These are phyloP conservation scores for Silurus asotus DNA, from an alignment of 2,113 vertebrate species.

Conservation along the genomic window DNA sequence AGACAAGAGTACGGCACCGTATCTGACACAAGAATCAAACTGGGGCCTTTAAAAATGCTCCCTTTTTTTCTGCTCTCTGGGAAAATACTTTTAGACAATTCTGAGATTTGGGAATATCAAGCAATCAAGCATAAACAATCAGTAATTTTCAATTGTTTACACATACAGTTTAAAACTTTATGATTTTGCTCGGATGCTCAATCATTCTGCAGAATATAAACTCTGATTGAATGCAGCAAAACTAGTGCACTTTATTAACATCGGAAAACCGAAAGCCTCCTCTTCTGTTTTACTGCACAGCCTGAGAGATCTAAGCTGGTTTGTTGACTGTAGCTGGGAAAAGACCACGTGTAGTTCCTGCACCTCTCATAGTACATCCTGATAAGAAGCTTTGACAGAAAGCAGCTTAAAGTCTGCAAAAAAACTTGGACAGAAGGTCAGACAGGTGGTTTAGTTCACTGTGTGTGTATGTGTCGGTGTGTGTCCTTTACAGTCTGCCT, in stretches of 20 bases:
- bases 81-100: neutral
- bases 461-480: neutral
- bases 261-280: neutral
- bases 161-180: neutral
- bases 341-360: neutral
- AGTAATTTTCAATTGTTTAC: neutral
- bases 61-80: neutral
- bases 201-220: neutral
- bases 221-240: neutral
- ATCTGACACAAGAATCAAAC: neutral
- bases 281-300: neutral
- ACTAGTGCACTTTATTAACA: neutral
- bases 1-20: neutral
- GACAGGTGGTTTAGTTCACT: no score
- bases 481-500: neutral
- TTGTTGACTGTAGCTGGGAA: neutral
- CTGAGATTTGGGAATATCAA: neutral
- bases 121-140: neutral
- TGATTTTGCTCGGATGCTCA: neutral
- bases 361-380: neutral
- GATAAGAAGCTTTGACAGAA: conserved; percentile 35
- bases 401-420: conserved; percentile 30
- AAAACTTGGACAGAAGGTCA: neutral
- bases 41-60: neutral
- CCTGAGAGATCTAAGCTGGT: neutral